A percentile compares a stretch with the other conserved stretches of the same genome.
Evolutionary conservation across 2,113 vertebrate species (phyloP).

Genomic region (Baryphthengus martii): DNA sequence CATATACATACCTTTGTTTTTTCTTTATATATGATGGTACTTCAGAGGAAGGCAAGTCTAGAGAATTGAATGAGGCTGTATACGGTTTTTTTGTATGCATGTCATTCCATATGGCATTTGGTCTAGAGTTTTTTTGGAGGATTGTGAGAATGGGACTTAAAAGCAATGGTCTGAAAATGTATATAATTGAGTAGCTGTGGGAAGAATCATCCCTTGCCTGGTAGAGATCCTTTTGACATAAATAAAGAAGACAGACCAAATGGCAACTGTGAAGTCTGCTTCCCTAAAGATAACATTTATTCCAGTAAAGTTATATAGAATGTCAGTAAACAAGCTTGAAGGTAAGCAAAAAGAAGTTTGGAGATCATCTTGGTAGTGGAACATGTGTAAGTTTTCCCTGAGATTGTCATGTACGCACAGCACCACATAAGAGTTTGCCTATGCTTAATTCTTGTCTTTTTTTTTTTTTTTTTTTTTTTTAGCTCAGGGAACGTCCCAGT

Average conservation of each 20-base stretch:
- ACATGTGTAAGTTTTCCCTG: neutral
- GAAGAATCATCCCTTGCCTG: neutral
- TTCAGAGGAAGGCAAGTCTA: neutral
- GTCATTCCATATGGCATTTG: neutral
- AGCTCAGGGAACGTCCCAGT: constrained; percentile 40
- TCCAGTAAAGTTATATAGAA: neutral
- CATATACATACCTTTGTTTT: neutral
- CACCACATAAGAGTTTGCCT: constrained; percentile 29
- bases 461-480: neutral
- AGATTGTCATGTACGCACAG: neutral
- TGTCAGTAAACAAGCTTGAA: neutral
- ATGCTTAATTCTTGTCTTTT: constrained; percentile 21
- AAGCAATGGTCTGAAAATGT: neutral
- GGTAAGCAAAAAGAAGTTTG: neutral
- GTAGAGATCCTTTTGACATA: neutral
- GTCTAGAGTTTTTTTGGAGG: neutral
- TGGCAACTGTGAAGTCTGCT: neutral
- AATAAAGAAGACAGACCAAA: too few relatives aligned
- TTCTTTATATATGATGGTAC: neutral
- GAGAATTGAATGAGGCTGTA: neutral
- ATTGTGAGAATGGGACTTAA: neutral
- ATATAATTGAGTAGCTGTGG: neutral
- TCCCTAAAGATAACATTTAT: neutral
- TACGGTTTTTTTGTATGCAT: neutral
- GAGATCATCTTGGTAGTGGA: neutral